Base-by-base conservation (phyloP, 2,888 invertebrate genomes). In the Lacanobia wlatinum region DNA sequence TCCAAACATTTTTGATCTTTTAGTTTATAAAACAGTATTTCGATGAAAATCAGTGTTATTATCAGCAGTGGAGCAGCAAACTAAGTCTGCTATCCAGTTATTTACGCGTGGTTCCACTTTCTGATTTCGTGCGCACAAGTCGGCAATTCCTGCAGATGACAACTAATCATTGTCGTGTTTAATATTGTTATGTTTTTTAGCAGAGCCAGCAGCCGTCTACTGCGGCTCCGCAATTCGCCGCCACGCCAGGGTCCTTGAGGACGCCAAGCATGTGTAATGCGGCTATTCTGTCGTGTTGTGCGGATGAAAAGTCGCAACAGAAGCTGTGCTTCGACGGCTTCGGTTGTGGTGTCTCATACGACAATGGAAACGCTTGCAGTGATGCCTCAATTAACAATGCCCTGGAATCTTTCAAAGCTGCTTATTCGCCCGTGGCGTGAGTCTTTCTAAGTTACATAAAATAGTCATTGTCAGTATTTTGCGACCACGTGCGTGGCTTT, bases 221-320 rank as follows among this genome's bases (percentile, higher is more conserved):
- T 40, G 56, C 70, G 61, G 84, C 87, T 16, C 89, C 90, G 9
- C 70, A 34, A 16, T 85, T 84, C 34, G 58, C 55, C 18, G 72
- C 60, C 18, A 46, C 46, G 48, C n/a, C 74, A 6, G 34, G 46
- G 1, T 0, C 10, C 3, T 65, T 78, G 18, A 80, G 68, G 10
- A 38, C 80, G 10, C 90, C 91, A 0, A 85, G 83, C 4, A 83
- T 84, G 72, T 95, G 95, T 78, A 91, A 91, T 58, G 92, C 93
- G 18, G 92, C 93, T 1, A 88, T 94, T 55, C 83, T 95, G 0
- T 87, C 90, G 2, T 95, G 95, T 87, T 95, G 95, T 74, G 87
- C 80, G 14, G 69, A 76, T 2, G 74, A 84, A 1, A 66, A 76
- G 23, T 12, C 68, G 5, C 79, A 88, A 43, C 90, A 89, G 66